A percentile compares a stretch with the other conserved stretches of the same genome.
These are phyloP conservation scores for Phylloscopus trochilus DNA, from an alignment of 2,113 vertebrate species.

Conservation along the genomic window DNA sequence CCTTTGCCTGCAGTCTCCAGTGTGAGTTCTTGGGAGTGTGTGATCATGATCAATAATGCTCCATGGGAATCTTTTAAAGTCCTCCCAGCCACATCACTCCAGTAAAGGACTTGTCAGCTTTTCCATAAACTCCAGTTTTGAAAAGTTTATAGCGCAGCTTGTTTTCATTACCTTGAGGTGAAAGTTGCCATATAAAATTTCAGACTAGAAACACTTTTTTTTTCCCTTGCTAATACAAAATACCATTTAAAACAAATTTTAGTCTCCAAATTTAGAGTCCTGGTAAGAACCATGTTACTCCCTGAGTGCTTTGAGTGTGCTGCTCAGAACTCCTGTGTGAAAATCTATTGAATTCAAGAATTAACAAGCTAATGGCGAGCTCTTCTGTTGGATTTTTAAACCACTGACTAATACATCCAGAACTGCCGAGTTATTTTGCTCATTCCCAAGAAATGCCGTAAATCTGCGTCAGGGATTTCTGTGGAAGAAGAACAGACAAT, in stretches of 20 bases:
- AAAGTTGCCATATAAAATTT: constrained; percentile 54
- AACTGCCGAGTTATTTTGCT: background rate
- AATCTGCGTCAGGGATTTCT: background rate
- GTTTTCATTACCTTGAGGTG: constrained; percentile 55
- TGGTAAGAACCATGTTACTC: background rate
- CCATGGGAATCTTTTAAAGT: constrained; percentile 17
- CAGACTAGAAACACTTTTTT: constrained; percentile 21
- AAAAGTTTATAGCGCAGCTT: constrained; percentile 51
- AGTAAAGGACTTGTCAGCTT: constrained; percentile 48
- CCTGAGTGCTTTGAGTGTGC: background rate
- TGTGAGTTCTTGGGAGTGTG: background rate
- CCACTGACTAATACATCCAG: background rate
- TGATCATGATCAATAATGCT: constrained; percentile 1
- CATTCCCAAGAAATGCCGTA: background rate
- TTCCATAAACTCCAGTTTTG: constrained; percentile 47
- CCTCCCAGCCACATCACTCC: constrained; percentile 1
- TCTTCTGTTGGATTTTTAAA: background rate
- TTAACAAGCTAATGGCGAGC: background rate
- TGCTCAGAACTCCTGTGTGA: background rate
- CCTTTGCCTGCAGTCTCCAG: background rate
- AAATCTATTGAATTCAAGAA: background rate
- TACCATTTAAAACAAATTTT: constrained; percentile 22
- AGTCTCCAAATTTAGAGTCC: background rate
- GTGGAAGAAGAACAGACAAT: background rate
- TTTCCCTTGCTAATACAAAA: constrained; percentile 40